Percentiles rank a stretch among this genome's conserved stretches.
phyloP scores from a whole-genome alignment of 37 sponge, comb jelly and placozoan genomes.

The Eunapius fragilis region DNA sequence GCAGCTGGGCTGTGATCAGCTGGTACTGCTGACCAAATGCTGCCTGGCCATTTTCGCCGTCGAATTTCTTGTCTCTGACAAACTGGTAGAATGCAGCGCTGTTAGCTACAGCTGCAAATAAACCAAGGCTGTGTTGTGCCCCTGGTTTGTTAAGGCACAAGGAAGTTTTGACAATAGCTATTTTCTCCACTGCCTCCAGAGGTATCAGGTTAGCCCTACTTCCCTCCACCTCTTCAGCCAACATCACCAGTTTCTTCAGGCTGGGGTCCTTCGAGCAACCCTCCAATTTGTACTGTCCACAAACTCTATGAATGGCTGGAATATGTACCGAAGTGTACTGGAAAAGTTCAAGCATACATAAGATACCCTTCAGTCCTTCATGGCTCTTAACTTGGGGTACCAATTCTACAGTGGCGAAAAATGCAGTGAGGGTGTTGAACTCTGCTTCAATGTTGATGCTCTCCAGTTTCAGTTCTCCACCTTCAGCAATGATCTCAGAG shows the following conservation, averaged over 20 bases:
- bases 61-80: slow-evolving; percentile 53
- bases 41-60: slow-evolving; percentile 43
- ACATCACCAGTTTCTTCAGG: slow-evolving; percentile 2
- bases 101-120: slow-evolving; percentile 51
- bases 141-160: slow-evolving; percentile 5
- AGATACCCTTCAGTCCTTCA: slow-evolving; percentile 34
- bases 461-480: slow-evolving; percentile 15
- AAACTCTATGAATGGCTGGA: slow-evolving; percentile 45
- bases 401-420: neutral
- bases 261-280: slow-evolving; percentile 33
- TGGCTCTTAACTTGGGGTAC: neutral
- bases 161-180: slow-evolving; percentile 21
- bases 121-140: slow-evolving; percentile 11
- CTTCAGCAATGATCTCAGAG: slow-evolving; percentile 66
- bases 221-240: slow-evolving; percentile 16
- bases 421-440: slow-evolving; percentile 16
- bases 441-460: slow-evolving; percentile 46
- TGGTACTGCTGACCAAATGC: slow-evolving; percentile 74
- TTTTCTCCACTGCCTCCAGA: slow-evolving; percentile 25
- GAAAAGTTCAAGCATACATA: slow-evolving; percentile 56
- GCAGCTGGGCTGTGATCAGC: slow-evolving; percentile 75
- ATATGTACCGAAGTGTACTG: slow-evolving; percentile 61
- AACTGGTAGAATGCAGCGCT: slow-evolving; percentile 66
- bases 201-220: slow-evolving; percentile 31
- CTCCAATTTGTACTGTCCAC: slow-evolving; percentile 49